phyloP scores from a whole-genome alignment of 37 sponge, comb jelly and placozoan species.

The Corticium candelabrum region DNA sequence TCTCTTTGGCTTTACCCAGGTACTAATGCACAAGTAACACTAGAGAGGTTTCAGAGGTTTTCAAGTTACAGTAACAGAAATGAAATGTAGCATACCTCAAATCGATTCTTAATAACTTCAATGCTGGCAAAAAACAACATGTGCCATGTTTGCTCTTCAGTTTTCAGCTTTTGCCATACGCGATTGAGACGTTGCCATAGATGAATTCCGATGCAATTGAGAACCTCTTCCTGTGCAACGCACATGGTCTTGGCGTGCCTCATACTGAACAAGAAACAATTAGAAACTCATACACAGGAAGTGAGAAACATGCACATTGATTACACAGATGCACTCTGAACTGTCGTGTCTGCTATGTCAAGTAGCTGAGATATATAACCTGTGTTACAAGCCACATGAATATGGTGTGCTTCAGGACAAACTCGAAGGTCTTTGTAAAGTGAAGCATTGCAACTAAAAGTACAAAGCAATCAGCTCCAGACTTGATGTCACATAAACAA shows the following conservation, averaged over 20 bases:
- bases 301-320: too few species aligned
- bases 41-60: too few species aligned
- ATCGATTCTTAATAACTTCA: not conserved
- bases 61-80: too few species aligned
- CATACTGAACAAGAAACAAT: too few species aligned
- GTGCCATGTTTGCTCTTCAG: constrained; percentile 10
- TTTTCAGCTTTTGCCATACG: constrained; percentile 7
- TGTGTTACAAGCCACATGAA: not conserved
- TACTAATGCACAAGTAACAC: too few species aligned
- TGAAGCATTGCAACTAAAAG: not conserved
- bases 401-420: not conserved
- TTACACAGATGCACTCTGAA: too few species aligned
- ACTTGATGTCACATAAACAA: too few species aligned
- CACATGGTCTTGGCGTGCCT: not conserved
- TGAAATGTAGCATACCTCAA: too few species aligned
- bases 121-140: not conserved
- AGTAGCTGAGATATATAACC: not conserved
- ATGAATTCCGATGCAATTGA: constrained; percentile 12
- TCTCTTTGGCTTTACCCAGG: too few species aligned
- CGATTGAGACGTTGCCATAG: constrained; percentile 6
- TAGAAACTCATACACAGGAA: too few species aligned
- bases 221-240: not conserved
- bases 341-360: not conserved
- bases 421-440: not conserved
- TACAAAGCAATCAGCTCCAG: not conserved